These are phyloP conservation scores for Python bivittatus DNA, from an alignment of 2,113 vertebrate genomes.

Conservation along the genomic window DNA sequence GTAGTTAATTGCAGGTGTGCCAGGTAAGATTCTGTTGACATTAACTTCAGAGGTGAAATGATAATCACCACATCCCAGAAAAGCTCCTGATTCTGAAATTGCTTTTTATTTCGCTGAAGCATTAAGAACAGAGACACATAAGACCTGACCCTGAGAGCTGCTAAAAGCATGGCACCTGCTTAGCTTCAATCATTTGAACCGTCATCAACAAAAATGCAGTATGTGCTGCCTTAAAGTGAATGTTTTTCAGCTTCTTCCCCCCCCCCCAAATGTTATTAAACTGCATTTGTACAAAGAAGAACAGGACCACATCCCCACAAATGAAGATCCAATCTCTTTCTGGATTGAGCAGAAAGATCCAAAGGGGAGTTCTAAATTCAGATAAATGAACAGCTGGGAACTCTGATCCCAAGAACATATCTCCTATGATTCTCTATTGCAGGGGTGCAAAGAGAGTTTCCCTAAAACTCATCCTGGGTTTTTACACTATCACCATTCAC, in stretches of 20 bases:
- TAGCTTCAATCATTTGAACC: not conserved
- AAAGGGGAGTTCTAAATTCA: not conserved
- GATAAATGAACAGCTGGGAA: not conserved
- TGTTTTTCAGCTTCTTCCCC: not conserved
- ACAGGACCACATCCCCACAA: not conserved
- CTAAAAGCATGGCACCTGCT: not conserved
- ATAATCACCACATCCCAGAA: not conserved
- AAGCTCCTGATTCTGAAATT: not conserved
- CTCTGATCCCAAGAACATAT: not conserved
- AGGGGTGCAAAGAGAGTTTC: not conserved
- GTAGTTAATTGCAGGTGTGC: not conserved
- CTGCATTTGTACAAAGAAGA: not conserved
- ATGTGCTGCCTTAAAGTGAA: not conserved
- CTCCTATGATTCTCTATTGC: not conserved
- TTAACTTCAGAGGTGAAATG: slow-evolving; percentile 2
- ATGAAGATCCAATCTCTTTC: not conserved
- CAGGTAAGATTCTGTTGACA: not conserved
- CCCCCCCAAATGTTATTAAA: not conserved
- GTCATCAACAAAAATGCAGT: not conserved
- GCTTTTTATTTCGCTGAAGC: not conserved
- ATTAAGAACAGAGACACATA: not conserved
- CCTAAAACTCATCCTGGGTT: not conserved
- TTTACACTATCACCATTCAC: not conserved
- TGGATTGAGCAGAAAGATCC: not conserved
- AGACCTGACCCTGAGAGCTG: not conserved